Evolutionary conservation across 1,140 invertebrate genomes (phyloP), one percentile per base, ranked within the genome.

Genomic region (Drosophila subobscura): DNA sequence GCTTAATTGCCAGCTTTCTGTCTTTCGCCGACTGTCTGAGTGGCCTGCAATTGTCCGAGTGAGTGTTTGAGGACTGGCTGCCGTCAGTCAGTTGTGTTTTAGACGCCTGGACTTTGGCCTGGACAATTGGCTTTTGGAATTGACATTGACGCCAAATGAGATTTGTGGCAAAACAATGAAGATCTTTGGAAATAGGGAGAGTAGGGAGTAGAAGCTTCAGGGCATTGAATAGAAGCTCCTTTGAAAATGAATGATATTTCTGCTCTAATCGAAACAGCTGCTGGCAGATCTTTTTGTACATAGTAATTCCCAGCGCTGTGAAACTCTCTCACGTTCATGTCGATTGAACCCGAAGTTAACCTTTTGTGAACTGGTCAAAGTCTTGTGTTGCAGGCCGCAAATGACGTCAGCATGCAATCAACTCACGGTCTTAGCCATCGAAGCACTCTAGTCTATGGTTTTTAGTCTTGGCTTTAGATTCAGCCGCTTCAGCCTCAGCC

Each of bases 291-390:
- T 25, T 46, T 58, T 51, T 12, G 49, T 50, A 10, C 29, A 10
- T 44, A 51, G 60, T 20, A 40, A 23, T 27, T 46, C 53, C 53
- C 65, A 25, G 37, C 37, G 29, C 44, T 55, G 29, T 45, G 22
- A 45, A 80, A 85, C 53, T 74, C 81, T 84, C 80, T 85, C 80
- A 85, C 80, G 81, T 84, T 84, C 58, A 53, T 54, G 37, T 23
- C 33, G 47, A 50, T 8, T 16, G 25, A 73, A 56, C 56, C 25
- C 50, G 64, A 37, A 81, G 76, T 81, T 88, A 88, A 85, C 81
- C 81, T 85, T 68, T 79, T 81, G 33, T 85, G 73, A 85, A 80
- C 73, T 81, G 80, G 57, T 80, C 68, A 67, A 56, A 56, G 56
- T 58, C 50, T 54, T 22, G 7, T 25, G 25, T 27, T 67, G 65